Conservation (phyloP, 1,140 invertebrate genomes). For the Dryas iulia region DNA sequence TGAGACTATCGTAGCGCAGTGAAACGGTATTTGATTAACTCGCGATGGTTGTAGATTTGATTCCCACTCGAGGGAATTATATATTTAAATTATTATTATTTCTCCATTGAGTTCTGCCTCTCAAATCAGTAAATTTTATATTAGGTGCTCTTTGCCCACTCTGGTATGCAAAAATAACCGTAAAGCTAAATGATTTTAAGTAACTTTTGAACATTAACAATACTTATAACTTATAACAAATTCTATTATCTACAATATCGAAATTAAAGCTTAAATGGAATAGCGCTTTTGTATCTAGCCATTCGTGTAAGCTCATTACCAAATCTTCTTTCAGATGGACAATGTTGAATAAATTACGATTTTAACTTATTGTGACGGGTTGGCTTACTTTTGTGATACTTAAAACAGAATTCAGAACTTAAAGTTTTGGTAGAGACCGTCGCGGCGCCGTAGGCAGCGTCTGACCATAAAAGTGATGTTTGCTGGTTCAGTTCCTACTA, state of each 20-base stretch:
- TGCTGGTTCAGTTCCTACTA: no score
- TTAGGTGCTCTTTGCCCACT: no score
- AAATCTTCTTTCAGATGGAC: background rate
- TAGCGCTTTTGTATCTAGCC: background rate
- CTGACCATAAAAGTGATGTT: no score
- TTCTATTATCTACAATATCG: background rate
- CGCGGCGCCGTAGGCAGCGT: no score
- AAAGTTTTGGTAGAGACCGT: background rate
- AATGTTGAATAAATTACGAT: background rate
- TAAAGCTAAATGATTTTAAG: background rate
- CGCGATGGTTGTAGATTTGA: no score
- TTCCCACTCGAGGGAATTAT: no score
- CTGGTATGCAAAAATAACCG: no score
- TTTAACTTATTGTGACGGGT: background rate
- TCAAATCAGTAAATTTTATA: no score
- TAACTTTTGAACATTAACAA: background rate
- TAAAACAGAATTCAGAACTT: background rate
- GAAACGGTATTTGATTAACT: no score
- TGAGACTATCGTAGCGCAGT: no score
- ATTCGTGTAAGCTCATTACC: conserved; percentile 4
- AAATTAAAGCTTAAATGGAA: background rate
- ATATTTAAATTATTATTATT: no score
- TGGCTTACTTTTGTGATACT: background rate
- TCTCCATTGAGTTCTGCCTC: no score
- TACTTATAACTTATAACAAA: background rate